phyloP scores from a whole-genome alignment of 1,140 invertebrate genomes.

The Psix sp. region DNA sequence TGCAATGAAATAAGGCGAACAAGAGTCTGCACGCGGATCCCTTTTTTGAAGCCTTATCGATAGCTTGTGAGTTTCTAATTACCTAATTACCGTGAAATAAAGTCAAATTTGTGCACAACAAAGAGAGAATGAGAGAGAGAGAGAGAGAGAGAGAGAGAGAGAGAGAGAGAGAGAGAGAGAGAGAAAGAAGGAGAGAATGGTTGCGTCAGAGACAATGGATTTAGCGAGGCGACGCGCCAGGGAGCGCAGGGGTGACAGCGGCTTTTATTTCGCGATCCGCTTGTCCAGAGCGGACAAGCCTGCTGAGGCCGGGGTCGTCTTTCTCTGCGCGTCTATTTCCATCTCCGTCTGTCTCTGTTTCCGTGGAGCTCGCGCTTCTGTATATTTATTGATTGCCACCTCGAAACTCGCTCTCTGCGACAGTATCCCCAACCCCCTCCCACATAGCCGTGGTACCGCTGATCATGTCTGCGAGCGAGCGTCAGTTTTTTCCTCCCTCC shows the following conservation, averaged over 20 bases:
- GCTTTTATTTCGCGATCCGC: conserved; percentile 33
- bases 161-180: neutral
- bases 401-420: conserved; percentile 68
- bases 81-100: too few species aligned
- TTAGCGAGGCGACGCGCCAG: too few species aligned
- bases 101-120: too few species aligned
- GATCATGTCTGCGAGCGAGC: conserved; percentile 33
- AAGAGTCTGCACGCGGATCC: too few species aligned
- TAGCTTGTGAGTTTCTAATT: too few species aligned
- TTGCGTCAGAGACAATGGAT: conserved; percentile 30
- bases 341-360: conserved; percentile 52
- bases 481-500: conserved; percentile 26
- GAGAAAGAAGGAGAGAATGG: neutral
- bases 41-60: too few species aligned
- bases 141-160: neutral
- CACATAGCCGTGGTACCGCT: conserved; percentile 36
- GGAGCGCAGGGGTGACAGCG: conserved; percentile 8
- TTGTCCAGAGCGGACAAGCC: conserved; percentile 17
- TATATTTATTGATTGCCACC: conserved; percentile 78
- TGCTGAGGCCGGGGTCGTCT: conserved; percentile 18
- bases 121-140: too few species aligned
- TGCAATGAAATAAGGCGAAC: too few species aligned
- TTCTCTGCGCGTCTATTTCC: conserved; percentile 46
- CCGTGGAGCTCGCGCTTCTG: conserved; percentile 64
- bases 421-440: conserved; percentile 33